These are phyloP conservation scores for Myopa tessellatipennis DNA, from an alignment of 2,888 invertebrate species.

Conservation along the genomic window DNA sequence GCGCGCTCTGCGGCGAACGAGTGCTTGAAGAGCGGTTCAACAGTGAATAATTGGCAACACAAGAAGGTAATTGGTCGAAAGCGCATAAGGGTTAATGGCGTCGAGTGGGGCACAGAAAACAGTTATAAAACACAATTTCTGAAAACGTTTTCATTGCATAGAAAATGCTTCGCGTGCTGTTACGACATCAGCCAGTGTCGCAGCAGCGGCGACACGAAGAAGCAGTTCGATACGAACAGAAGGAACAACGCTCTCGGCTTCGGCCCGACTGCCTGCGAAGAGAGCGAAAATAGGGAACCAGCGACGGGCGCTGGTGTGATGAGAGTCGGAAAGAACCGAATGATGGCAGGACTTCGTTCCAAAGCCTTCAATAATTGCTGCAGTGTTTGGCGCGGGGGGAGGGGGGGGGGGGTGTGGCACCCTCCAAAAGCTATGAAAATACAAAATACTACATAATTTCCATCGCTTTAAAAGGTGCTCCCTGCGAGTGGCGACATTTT, in stretches of 20 bases:
- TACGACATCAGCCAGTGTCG: constrained; percentile 56
- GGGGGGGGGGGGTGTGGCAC: neutral
- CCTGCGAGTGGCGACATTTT: neutral
- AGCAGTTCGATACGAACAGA: neutral
- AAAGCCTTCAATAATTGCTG: neutral
- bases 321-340: neutral
- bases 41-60: no score
- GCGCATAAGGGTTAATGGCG: neutral
- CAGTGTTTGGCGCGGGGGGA: neutral
- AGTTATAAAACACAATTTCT: constrained; percentile 48
- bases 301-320: neutral
- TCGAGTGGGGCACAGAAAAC: constrained; percentile 47
- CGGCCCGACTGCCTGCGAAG: neutral
- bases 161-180: constrained; percentile 45
- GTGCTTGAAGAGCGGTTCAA: no score
- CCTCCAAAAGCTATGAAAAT: neutral
- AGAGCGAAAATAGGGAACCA: neutral
- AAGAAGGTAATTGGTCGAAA: neutral
- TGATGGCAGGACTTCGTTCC: neutral
- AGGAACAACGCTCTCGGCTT: neutral
- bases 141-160: constrained; percentile 17
- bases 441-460: neutral
- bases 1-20: neutral
- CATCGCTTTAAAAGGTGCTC: neutral
- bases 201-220: constrained; percentile 1